phyloP scores from a whole-genome alignment of 2,113 vertebrate genomes.

The Pseudorasbora parva region DNA sequence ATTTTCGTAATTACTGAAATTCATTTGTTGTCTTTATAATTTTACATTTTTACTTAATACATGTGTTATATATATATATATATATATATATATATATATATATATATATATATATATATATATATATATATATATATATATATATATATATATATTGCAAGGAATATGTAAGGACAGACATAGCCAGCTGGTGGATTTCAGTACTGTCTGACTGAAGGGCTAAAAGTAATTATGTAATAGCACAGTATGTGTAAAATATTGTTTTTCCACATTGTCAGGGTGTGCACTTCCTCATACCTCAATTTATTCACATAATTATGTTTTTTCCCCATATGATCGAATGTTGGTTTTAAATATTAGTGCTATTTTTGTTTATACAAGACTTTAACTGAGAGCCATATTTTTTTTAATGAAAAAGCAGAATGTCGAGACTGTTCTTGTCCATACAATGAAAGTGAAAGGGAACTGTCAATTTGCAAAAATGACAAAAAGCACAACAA shows the following conservation, averaged over 20 bases:
- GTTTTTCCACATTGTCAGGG: background rate
- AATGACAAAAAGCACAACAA: background rate
- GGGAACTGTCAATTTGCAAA: background rate
- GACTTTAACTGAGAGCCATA: background rate
- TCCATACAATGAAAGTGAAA: background rate
- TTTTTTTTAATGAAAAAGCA: background rate
- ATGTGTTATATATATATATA: no score
- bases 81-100: no score
- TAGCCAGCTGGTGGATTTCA: background rate
- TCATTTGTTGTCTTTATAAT: no score
- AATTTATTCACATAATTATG: background rate
- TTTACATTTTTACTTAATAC: no score
- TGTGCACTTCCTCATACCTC: background rate
- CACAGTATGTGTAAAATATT: background rate
- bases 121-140: no score
- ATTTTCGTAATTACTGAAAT: no score
- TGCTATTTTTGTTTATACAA: background rate
- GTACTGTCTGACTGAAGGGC: background rate
- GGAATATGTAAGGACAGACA: background rate
- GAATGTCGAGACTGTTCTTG: background rate
- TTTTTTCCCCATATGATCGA: background rate
- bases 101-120: no score
- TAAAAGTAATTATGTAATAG: slow-evolving; percentile 5
- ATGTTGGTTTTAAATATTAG: background rate
- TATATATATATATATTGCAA: no score